Percentiles rank a stretch among this genome's conserved stretches.
phyloP scores from a whole-genome alignment of 2,113 vertebrate species.

The Aythya baeri region DNA sequence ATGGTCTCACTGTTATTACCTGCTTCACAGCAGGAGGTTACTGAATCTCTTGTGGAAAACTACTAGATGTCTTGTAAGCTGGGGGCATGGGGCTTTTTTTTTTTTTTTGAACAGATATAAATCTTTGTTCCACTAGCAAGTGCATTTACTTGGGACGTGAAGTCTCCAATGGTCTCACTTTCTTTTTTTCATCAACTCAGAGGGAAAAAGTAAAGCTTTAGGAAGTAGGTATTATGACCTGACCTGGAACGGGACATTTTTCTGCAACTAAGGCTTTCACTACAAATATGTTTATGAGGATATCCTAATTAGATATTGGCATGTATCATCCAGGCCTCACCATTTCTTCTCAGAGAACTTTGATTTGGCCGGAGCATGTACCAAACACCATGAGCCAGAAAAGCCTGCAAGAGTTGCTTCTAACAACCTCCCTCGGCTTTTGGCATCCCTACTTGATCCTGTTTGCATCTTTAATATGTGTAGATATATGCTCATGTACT shows the following conservation, averaged over 20 bases:
- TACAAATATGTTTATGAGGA: not conserved
- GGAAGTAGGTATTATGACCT: not conserved
- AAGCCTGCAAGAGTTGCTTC: not conserved
- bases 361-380: not conserved
- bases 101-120: too few relatives aligned
- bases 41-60: too few relatives aligned
- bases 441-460: not conserved
- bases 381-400: not conserved
- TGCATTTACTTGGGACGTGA: too few relatives aligned
- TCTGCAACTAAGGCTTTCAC: not conserved
- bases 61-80: too few relatives aligned
- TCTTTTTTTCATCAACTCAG: too few relatives aligned
- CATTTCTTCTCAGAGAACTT: not conserved
- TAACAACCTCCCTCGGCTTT: not conserved
- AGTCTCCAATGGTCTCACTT: too few relatives aligned
- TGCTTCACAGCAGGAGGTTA: too few relatives aligned
- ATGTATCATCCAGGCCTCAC: not conserved
- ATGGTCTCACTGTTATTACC: too few relatives aligned
- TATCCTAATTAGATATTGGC: not conserved
- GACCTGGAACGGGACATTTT: not conserved
- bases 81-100: too few relatives aligned
- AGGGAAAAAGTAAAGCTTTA: not conserved
- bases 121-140: too few relatives aligned
- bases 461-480: slow-evolving; percentile 36
- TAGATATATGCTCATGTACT: not conserved